Base-by-base conservation (phyloP, 2,888 invertebrate species). In the Coelinius sp. region DNA sequence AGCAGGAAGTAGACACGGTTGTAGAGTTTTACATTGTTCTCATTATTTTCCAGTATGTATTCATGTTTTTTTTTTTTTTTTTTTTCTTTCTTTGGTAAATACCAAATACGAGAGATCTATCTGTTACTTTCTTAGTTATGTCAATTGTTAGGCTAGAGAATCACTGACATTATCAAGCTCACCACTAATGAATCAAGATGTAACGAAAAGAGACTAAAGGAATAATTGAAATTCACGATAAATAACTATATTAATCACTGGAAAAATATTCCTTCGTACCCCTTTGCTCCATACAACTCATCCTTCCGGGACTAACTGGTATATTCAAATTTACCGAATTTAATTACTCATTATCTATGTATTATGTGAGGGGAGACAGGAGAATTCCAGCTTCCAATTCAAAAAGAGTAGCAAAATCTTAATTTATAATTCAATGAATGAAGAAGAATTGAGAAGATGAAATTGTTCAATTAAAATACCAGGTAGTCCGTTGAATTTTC, bases 1-100 rank as follows among this genome's bases (percentile, higher is more conserved):
- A 76, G 73, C 71, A 66, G 59, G 75, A 76, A 76, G 75, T 76
- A 76, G 76, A 75, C 73, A 75, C 63, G 76, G 75, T 77, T 75
- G 71, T 75, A 76, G 27, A 75, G 75, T 74, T 56, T 68, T 56
- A 27, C 53, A 38, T 75, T 49, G 46, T 59, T 73, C 59, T 67
- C 20, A 20, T 31, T 53, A 62, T 66, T 64, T 52, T 22, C 20
- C 24, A 4, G 24, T 38, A 38, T 24, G 22, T 56, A 56, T 2
- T 49, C 24, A n/a, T 27, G 10, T 27, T n/a, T 12, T 25, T 56
- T n/a, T 27, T n/a, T n/a, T n/a, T n/a, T n/a, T n/a, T n/a, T n/a
- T n/a, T n/a, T n/a, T n/a, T n/a, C n/a, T n/a, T n/a, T 6, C 27
- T 17, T 35, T 35, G 5, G 17, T 59, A 35, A 59, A 35, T 35